phyloP scores from a whole-genome alignment of 2,888 invertebrate species.

The Lamellibrachia satsuma region DNA sequence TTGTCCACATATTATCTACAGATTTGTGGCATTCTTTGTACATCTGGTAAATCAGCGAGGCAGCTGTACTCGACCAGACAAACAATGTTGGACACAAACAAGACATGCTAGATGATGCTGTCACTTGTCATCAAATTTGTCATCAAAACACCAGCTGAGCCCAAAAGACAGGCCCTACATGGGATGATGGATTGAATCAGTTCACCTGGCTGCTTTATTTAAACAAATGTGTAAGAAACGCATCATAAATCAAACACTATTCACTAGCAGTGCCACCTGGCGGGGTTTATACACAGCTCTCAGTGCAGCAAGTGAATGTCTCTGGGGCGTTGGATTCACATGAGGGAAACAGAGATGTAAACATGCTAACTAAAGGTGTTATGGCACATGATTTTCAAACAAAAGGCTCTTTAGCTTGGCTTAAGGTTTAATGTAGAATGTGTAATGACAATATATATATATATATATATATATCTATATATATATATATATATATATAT shows the following conservation, averaged over 20 bases:
- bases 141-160: background rate
- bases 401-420: too few species aligned
- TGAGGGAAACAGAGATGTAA: background rate
- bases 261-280: conserved; percentile 1
- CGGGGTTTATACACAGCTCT: background rate
- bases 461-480: too few species aligned
- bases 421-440: too few species aligned
- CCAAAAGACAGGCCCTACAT: background rate
- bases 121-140: background rate
- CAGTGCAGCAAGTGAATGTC: background rate
- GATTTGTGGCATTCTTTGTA: background rate
- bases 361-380: too few species aligned
- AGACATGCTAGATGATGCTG: background rate
- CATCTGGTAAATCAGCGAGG: background rate
- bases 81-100: background rate
- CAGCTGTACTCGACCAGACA: background rate
- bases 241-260: background rate
- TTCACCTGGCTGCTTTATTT: background rate
- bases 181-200: background rate
- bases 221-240: background rate
- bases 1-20: background rate
- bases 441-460: too few species aligned
- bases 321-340: background rate
- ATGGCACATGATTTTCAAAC: too few species aligned
- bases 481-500: too few species aligned